Conservation (phyloP, 2,888 invertebrate species). For the Erebia aethiops region DNA sequence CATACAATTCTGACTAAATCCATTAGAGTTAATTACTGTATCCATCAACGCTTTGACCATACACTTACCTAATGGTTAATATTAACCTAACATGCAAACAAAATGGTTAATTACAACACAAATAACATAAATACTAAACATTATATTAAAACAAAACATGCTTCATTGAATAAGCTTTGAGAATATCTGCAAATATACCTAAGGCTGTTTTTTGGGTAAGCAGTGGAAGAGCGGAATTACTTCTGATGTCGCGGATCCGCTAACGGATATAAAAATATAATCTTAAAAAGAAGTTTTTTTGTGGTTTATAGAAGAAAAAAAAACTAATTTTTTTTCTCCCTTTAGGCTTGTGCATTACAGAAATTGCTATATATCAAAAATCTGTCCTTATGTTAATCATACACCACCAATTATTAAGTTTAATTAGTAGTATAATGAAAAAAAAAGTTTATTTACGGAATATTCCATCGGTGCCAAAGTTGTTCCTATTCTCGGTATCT, state of each 20-base stretch:
- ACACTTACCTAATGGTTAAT: slow-evolving; percentile 3
- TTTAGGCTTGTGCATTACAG: background rate
- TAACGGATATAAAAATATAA: no score
- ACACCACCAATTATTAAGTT: slow-evolving; percentile 6
- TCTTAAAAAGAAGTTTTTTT: background rate
- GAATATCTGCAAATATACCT: no score
- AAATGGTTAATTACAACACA: background rate
- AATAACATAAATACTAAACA: background rate
- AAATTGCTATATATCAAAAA: slow-evolving; percentile 5
- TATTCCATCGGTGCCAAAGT: slow-evolving; percentile 48
- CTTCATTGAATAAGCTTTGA: background rate
- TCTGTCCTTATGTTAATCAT: slow-evolving; percentile 5
- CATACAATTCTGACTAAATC: background rate
- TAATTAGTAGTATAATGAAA: background rate
- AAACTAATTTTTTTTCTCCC: background rate
- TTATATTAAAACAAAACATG: slow-evolving; percentile 3
- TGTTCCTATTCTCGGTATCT: slow-evolving; percentile 46
- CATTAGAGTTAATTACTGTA: background rate
- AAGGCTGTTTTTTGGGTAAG: no score
- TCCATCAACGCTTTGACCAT: slow-evolving; percentile 9
- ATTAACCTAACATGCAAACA: slow-evolving; percentile 13
- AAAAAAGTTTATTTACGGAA: slow-evolving; percentile 51
- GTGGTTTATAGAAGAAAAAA: background rate
- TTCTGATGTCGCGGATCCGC: no score
- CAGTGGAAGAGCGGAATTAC: no score